phyloP scores from a whole-genome alignment of 2,888 invertebrate genomes.

The Pheosia gnoma region DNA sequence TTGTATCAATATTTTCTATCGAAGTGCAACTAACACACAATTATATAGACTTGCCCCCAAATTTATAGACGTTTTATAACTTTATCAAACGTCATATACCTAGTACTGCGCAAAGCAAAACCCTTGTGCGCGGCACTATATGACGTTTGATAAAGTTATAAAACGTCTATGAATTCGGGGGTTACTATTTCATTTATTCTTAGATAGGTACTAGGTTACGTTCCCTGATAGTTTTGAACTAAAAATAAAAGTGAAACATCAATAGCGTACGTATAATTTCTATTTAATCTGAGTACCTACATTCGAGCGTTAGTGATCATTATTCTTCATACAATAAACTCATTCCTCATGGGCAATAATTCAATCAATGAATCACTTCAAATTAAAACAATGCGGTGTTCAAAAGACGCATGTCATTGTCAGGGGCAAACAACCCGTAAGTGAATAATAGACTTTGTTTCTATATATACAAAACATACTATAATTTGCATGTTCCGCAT shows the following conservation, averaged over 20 bases:
- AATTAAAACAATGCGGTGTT: conserved; percentile 35
- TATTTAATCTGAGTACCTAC: background rate
- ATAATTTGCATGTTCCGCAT: conserved; percentile 5
- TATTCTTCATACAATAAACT: conserved; percentile 11
- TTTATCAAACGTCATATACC: too few relatives aligned
- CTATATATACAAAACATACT: background rate
- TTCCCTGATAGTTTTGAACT: too few relatives aligned
- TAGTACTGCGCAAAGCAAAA: too few relatives aligned
- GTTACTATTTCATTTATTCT: too few relatives aligned
- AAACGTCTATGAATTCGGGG: too few relatives aligned
- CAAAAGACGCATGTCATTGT: conserved; percentile 29
- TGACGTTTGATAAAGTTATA: too few relatives aligned
- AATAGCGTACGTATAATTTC: background rate
- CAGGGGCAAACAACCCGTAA: conserved; percentile 21
- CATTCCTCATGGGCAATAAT: conserved; percentile 39
- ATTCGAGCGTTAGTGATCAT: background rate
- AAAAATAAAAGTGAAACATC: too few relatives aligned
- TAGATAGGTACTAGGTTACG: too few relatives aligned
- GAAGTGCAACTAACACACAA: background rate
- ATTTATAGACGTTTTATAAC: background rate
- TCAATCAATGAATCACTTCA: conserved; percentile 47
- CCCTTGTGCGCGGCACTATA: too few relatives aligned
- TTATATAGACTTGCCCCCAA: background rate
- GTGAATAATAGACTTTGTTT: conserved; percentile 28
- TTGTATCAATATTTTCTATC: too few relatives aligned